Evolutionary conservation across 2,797 vertebrate species (phyloP).

Genomic region (Ciconia nigra): DNA sequence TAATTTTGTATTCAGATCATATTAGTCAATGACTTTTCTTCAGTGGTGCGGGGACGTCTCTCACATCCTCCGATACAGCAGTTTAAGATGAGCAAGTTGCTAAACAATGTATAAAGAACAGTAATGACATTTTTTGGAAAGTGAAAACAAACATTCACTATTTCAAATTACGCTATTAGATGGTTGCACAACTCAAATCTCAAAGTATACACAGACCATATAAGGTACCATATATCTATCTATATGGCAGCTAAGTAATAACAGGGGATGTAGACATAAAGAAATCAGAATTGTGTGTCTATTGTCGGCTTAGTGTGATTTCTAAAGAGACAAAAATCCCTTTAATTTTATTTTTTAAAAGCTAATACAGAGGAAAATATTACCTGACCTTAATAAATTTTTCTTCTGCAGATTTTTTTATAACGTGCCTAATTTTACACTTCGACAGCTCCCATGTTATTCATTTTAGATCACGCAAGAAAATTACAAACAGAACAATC

Average conservation of each 20-base stretch:
- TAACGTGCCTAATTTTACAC: neutral
- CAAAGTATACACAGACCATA: neutral
- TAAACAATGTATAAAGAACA: neutral
- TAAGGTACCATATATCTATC: neutral
- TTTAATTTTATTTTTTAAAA: neutral
- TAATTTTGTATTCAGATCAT: neutral
- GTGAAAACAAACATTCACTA: neutral
- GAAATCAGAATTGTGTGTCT: neutral
- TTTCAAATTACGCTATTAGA: neutral
- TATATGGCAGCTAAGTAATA: neutral
- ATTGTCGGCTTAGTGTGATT: neutral
- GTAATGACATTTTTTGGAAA: neutral
- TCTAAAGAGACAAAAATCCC: neutral
- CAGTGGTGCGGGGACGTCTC: neutral
- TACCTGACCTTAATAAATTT: neutral
- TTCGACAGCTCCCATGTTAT: neutral
- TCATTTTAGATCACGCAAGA: neutral
- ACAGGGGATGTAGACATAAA: neutral
- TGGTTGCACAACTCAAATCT: neutral
- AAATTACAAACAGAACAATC: neutral
- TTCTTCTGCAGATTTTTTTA: neutral
- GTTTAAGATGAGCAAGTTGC: neutral
- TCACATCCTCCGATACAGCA: neutral
- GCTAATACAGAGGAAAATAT: neutral
- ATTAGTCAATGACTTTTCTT: neutral